These are phyloP conservation scores for Anthophora plumipes DNA, from an alignment of 2,888 invertebrate species.

Conservation along the genomic window DNA sequence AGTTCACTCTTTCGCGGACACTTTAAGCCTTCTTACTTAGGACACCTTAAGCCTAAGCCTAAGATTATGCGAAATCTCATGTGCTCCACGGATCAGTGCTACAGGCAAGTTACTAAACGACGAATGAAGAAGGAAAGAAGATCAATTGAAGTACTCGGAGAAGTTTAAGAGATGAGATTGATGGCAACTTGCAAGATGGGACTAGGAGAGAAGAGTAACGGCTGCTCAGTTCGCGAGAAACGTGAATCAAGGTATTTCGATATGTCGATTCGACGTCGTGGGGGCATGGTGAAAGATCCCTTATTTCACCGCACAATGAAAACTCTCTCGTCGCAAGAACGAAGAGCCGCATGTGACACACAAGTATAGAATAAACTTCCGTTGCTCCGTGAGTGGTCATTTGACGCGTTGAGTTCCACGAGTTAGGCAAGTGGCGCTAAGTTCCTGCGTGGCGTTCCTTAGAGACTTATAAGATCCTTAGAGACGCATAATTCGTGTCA, in stretches of 20 bases:
- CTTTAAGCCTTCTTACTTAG: neutral
- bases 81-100: neutral
- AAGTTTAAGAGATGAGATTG: no score
- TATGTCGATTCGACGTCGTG: constrained; percentile 77
- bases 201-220: neutral
- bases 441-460: no score
- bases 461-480: no score
- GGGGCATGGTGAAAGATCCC: constrained; percentile 76
- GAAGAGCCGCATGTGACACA: constrained; percentile 57
- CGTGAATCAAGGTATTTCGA: constrained; percentile 60
- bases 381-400: constrained; percentile 70
- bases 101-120: neutral
- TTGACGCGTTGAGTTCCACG: no score
- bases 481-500: no score
- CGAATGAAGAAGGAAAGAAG: no score
- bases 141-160: no score
- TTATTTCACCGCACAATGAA: constrained; percentile 73
- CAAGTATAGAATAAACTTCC: constrained; percentile 69
- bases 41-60: neutral
- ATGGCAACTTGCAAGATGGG: neutral
- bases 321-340: constrained; percentile 51
- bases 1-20: neutral
- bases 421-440: no score
- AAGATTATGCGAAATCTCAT: no score
- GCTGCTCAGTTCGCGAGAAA: constrained; percentile 45